Evolutionary conservation across 2,113 vertebrate species (phyloP).

Genomic region (Gobius niger): DNA sequence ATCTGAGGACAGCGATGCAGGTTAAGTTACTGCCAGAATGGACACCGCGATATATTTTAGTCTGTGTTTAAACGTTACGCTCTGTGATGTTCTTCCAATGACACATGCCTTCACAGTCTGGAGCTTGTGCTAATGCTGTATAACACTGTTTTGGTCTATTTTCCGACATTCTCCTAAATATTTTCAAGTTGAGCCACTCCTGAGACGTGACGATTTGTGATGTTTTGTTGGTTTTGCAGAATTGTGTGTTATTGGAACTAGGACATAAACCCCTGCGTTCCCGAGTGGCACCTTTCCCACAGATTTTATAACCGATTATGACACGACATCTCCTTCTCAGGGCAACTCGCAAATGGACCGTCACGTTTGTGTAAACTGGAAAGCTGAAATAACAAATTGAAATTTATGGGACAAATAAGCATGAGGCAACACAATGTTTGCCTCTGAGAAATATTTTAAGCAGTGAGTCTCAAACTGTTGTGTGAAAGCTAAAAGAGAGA

Average conservation of each 20-base stretch:
- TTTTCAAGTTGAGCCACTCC: constrained; percentile 40
- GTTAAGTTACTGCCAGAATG: constrained; percentile 11
- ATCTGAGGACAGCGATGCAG: constrained; percentile 33
- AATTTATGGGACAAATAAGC: constrained; percentile 49
- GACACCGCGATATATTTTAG: constrained; percentile 41
- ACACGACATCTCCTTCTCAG: constrained; percentile 53
- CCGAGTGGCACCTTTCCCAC: constrained; percentile 50
- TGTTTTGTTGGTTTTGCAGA: constrained; percentile 34
- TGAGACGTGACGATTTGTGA: constrained; percentile 41
- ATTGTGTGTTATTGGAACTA: constrained; percentile 15
- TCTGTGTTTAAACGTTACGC: constrained; percentile 41
- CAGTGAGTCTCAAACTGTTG: not conserved
- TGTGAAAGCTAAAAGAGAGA: no score
- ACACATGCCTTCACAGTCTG: constrained; percentile 57
- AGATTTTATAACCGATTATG: constrained; percentile 34
- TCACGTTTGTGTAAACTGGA: constrained; percentile 58
- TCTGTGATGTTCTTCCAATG: constrained; percentile 49
- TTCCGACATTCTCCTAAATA: constrained; percentile 49
- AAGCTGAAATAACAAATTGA: constrained; percentile 64
- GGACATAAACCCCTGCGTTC: constrained; percentile 39
- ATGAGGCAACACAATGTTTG: constrained; percentile 35
- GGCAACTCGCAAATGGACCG: constrained; percentile 35
- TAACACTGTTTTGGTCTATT: constrained; percentile 55
- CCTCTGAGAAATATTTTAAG: constrained; percentile 9
- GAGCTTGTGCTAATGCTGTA: constrained; percentile 56